Evolutionary conservation across 2,888 invertebrate species (phyloP).

Genomic region (Reticulitermes lucifugus): DNA sequence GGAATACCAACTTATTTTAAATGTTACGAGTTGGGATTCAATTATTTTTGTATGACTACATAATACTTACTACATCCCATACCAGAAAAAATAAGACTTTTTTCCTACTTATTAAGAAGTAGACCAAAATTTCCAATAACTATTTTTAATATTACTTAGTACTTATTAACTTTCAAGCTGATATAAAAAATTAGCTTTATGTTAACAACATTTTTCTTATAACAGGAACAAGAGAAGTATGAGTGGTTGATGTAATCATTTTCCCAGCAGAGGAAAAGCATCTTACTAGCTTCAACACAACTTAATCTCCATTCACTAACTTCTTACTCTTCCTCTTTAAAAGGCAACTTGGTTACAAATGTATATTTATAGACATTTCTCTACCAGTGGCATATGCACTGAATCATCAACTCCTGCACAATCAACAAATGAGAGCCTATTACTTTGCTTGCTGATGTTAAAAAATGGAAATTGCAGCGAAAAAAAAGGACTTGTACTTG

Average conservation of each 20-base stretch:
- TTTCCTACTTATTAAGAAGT: constrained; percentile 30
- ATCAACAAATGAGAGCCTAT: constrained; percentile 27
- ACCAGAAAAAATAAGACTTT: constrained; percentile 36
- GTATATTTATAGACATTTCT: constrained; percentile 13
- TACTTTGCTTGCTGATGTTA: background rate
- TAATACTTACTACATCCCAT: constrained; percentile 40
- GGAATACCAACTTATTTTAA: constrained; percentile 32
- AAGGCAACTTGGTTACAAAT: constrained; percentile 46
- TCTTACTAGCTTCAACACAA: constrained; percentile 17
- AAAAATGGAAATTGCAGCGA: constrained; percentile 6
- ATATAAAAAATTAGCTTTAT: constrained; percentile 43
- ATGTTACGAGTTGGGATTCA: constrained; percentile 24
- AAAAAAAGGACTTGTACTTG: constrained; percentile 17
- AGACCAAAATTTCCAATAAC: constrained; percentile 23
- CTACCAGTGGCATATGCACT: constrained; percentile 1
- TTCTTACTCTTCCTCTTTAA: background rate
- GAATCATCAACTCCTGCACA: constrained; percentile 35
- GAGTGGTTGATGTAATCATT: constrained; percentile 27
- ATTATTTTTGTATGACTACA: constrained; percentile 34
- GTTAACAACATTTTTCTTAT: constrained; percentile 33
- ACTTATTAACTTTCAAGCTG: constrained; percentile 40
- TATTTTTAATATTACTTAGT: constrained; percentile 36
- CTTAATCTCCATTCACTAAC: constrained; percentile 16
- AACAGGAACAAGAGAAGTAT: constrained; percentile 46
- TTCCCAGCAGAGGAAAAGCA: background rate